Percentiles rank a stretch among this genome's conserved stretches.
Evolutionary conservation across 37 sponge, comb jelly and placozoan species (phyloP).

Genomic region (Chondrilla cf. caribensis): DNA sequence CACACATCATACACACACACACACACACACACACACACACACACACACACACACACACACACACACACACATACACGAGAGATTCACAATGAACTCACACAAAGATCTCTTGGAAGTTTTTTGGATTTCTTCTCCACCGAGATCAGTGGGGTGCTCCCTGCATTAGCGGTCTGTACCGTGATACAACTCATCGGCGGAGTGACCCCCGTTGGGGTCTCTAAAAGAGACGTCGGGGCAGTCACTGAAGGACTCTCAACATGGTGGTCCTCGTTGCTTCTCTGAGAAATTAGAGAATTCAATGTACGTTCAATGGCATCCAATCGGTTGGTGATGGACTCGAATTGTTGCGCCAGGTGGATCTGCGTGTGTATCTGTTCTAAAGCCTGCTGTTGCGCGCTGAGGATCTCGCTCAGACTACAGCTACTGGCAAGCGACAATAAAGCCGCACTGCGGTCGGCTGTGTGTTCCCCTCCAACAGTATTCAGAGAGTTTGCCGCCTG

Average conservation of each 20-base stretch:
- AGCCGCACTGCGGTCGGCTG: constrained; percentile 42
- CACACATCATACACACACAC: too few species aligned
- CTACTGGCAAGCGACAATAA: constrained; percentile 68
- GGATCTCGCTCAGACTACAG: constrained; percentile 74
- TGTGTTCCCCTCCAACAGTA: background rate
- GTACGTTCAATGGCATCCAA: constrained; percentile 82
- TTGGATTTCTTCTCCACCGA: constrained; percentile 33
- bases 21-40: too few species aligned
- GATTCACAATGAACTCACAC: constrained; percentile 63
- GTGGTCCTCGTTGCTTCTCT: constrained; percentile 65
- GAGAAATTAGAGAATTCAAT: constrained; percentile 73
- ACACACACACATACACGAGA: too few species aligned
- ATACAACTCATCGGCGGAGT: constrained; percentile 22
- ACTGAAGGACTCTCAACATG: constrained; percentile 37
- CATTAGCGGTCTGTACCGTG: constrained; percentile 48
- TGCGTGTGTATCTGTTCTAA: constrained; percentile 82
- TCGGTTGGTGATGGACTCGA: constrained; percentile 77
- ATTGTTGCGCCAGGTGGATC: constrained; percentile 75
- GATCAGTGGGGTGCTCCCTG: background rate
- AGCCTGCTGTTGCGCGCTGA: constrained; percentile 85
- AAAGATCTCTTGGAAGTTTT: constrained; percentile 79
- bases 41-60: too few species aligned
- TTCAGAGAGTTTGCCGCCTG: background rate
- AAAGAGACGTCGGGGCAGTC: background rate
- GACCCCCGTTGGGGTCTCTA: constrained; percentile 7